Evolutionary conservation across 2,113 vertebrate species (phyloP), one percentile per base, ranked within the genome.

Genomic region (Tretioscincus oriximinensis): DNA sequence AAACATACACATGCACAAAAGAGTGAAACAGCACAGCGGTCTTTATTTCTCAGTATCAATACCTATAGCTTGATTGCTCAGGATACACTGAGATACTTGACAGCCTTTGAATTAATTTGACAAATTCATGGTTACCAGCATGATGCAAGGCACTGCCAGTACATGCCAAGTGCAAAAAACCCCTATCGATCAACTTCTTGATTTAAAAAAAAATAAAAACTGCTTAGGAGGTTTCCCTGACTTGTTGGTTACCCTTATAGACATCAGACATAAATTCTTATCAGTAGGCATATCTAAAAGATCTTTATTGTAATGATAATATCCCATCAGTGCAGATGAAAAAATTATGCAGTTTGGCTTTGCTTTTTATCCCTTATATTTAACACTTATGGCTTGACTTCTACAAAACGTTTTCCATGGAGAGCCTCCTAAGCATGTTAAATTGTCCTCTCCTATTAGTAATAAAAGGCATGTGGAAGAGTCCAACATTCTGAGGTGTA

Each of bases 171-270:
- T 3, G 1, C 4, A 7, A 26, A 4, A 29, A 64, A 1, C 21
- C 74, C 2, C 71, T 54, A 21, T 70, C 73, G 81, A 78, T 29
- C 2, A 75, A 6, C 49, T 0, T 16, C 49, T 81, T 69, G 31
- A 41, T 7, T n/a, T 7, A 35, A 9, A 65, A 54, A 6, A 63
- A 28, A 71, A 60, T 47, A 1, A 66, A 29, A 49, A 65, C 73
- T 78, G 78, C 24, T 24, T 47, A 74, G 9, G 76, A 75, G 24
- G 81, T 77, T 21, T 31, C 73, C 6, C 31, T 84, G 72, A 14
- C 10, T 82, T 31, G 7, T 84, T 28, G 31, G 64, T 73, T 21
- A 66, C 41, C 81, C 54, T 72, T 58, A 22, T 9, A 35, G 16
- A 2, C 22, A 5, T 73, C 73, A 26, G 76, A 20, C 28, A 35